Percentiles rank a stretch among this genome's conserved stretches.
These are phyloP conservation scores for Nothobranchius kuhntae DNA, from an alignment of 2,113 vertebrate species.

Conservation along the genomic window DNA sequence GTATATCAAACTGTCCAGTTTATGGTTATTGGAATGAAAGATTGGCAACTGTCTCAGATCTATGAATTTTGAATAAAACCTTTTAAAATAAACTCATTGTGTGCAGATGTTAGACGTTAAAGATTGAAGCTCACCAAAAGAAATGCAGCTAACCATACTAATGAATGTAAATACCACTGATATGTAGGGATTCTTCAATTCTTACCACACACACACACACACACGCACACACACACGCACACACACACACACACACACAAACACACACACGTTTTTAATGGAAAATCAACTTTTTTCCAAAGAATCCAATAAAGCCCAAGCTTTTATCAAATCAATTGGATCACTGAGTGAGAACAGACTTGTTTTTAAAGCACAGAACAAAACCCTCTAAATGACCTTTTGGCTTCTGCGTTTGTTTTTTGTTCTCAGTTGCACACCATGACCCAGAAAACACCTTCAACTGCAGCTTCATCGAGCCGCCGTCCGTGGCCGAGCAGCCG, in stretches of 20 bases:
- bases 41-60: not conserved
- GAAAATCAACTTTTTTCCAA: conserved; percentile 18
- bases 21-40: not conserved
- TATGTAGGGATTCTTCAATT: not conserved
- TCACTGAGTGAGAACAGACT: conserved; percentile 56
- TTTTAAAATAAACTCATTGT: too few species aligned
- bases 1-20: not conserved
- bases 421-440: conserved; percentile 89
- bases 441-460: conserved; percentile 95
- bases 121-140: not conserved
- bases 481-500: conserved; percentile 89
- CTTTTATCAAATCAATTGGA: conserved; percentile 13
- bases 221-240: not conserved
- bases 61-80: not conserved
- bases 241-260: not conserved
- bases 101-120: too few species aligned
- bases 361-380: conserved; percentile 66
- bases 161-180: not conserved
- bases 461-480: conserved; percentile 96
- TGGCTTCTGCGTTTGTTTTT: conserved; percentile 65
- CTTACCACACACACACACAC: not conserved
- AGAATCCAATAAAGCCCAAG: conserved; percentile 2
- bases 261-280: not conserved
- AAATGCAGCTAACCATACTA: not conserved
- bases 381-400: conserved; percentile 61